Percentiles rank a stretch among this genome's conserved stretches.
Evolutionary conservation across 2,113 vertebrate genomes (phyloP).

Genomic region (Glaucomys volans): DNA sequence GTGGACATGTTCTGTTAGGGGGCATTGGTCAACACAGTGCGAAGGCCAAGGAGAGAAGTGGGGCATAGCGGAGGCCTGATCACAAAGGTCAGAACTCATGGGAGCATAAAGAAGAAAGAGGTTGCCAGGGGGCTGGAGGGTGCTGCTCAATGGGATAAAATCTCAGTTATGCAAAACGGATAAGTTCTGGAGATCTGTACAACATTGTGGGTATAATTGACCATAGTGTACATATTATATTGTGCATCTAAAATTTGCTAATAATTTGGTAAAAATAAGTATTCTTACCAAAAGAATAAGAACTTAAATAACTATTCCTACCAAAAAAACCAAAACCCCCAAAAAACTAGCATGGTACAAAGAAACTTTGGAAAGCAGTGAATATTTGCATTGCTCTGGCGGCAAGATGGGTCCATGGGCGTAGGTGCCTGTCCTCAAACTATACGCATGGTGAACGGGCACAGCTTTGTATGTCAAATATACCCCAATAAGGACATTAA

Average conservation of each 20-base stretch:
- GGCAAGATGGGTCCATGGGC: too few species aligned
- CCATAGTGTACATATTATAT: fast-evolving
- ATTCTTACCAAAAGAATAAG: background rate
- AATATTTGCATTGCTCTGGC: too few species aligned
- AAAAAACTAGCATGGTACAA: background rate
- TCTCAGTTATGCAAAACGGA: background rate
- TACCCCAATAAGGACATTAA: background rate
- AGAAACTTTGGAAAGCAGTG: background rate
- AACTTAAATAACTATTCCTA: background rate
- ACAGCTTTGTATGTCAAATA: background rate
- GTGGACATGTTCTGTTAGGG: background rate
- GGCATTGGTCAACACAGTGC: background rate
- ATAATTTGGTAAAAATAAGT: background rate
- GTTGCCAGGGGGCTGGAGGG: background rate
- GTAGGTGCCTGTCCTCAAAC: fast-evolving
- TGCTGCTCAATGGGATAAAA: too few species aligned
- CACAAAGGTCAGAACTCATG: background rate
- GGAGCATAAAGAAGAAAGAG: background rate
- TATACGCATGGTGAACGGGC: fast-evolving
- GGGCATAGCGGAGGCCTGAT: background rate
- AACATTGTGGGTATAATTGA: background rate
- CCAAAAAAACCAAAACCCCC: background rate
- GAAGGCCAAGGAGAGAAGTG: background rate
- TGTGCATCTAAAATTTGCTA: background rate
- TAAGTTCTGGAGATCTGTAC: background rate